A percentile compares a stretch with the other conserved stretches of the same genome.
These are phyloP conservation scores for Benthochromis sp. DNA, from an alignment of 2,113 vertebrate species.

Conservation along the genomic window DNA sequence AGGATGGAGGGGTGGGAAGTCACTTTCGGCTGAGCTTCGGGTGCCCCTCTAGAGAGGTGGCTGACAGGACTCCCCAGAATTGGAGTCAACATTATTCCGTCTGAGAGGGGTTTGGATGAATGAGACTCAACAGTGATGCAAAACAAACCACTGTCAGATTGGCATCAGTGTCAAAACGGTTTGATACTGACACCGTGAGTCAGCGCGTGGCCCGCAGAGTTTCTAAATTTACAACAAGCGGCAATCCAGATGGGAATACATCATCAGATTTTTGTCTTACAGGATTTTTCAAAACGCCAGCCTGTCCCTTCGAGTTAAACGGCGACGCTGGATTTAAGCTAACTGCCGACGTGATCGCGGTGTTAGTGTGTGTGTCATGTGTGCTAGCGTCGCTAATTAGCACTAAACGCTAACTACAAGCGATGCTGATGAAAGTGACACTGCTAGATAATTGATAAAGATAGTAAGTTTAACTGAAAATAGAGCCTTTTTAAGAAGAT, in stretches of 20 bases:
- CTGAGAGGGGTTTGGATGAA: slow-evolving; percentile 12
- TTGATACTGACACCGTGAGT: neutral
- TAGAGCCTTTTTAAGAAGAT: neutral
- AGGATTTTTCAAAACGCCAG: neutral
- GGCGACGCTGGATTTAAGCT: neutral
- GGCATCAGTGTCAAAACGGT: slow-evolving; percentile 19
- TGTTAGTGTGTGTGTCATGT: neutral
- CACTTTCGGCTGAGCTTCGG: neutral
- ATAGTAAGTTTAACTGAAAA: neutral
- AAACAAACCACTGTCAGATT: slow-evolving; percentile 6
- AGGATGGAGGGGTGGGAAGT: slow-evolving; percentile 3
- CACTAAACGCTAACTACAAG: neutral
- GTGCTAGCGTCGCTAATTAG: neutral
- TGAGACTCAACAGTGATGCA: neutral
- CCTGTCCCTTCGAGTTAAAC: neutral
- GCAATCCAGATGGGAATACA: neutral
- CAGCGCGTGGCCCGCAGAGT: neutral
- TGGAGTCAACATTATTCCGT: slow-evolving; percentile 34
- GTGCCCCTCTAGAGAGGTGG: neutral
- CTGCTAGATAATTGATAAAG: neutral
- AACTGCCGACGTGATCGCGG: neutral
- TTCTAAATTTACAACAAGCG: neutral
- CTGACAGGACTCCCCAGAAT: slow-evolving; percentile 50
- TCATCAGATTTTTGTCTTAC: neutral
- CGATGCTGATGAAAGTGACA: neutral